These are phyloP conservation scores for Bombus breviceps DNA, from an alignment of 1,140 invertebrate genomes.

Conservation along the genomic window DNA sequence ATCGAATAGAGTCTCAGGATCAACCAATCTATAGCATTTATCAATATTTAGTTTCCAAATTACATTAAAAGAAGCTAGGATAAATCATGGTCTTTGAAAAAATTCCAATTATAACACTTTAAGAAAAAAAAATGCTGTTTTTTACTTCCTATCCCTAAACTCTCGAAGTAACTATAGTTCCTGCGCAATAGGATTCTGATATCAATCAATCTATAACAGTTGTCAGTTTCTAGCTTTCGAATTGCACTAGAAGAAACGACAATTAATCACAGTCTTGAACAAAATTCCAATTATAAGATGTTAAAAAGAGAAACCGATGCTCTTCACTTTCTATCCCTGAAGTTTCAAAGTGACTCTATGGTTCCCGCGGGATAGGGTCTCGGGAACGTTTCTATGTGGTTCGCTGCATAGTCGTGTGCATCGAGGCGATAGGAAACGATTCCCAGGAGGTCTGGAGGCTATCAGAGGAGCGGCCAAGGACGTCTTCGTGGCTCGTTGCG, in stretches of 20 bases:
- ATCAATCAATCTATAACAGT: not conserved
- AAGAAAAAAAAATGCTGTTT: not conserved
- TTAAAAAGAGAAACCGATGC: not conserved
- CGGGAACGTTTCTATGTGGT: not conserved
- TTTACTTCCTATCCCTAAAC: not conserved
- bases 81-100: not conserved
- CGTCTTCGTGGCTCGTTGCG: slow-evolving; percentile 68
- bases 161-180: no score
- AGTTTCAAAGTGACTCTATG: no score
- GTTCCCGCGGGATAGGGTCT: slow-evolving; percentile 7
- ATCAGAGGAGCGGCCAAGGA: slow-evolving; percentile 73
- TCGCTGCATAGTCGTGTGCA: slow-evolving; percentile 33
- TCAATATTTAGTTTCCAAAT: not conserved
- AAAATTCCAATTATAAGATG: not conserved
- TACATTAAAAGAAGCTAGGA: not conserved
- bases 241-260: not conserved
- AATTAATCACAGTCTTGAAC: no score
- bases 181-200: no score
- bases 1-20: no score
- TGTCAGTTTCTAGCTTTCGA: not conserved
- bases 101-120: not conserved
- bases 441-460: slow-evolving; percentile 65
- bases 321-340: not conserved
- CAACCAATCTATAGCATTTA: no score
- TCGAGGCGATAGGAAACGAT: slow-evolving; percentile 66